Evolutionary conservation across 2,797 vertebrate species (phyloP).

Genomic region (Onychomys torridus): DNA sequence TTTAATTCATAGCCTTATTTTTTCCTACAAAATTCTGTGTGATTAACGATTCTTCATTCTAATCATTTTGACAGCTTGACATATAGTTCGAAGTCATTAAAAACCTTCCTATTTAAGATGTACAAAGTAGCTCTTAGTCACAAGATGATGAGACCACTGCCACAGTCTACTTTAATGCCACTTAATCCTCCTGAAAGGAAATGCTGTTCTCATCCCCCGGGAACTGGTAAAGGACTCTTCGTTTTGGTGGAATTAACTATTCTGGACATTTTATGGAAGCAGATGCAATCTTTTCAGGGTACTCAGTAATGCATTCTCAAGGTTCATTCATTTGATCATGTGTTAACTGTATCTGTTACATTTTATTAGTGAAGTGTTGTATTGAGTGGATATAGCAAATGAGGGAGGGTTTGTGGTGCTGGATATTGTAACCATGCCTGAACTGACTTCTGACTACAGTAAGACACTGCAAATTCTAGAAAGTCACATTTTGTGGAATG

Average conservation of each 20-base stretch:
- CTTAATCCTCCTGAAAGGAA: not conserved
- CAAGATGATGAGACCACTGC: not conserved
- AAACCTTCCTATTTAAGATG: not conserved
- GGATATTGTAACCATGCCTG: not conserved
- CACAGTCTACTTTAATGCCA: not conserved
- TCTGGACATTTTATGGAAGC: not conserved
- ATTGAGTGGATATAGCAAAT: not conserved
- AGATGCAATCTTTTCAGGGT: not conserved
- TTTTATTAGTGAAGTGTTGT: not conserved
- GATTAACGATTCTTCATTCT: not conserved
- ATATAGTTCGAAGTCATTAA: not conserved
- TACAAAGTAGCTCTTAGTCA: not conserved
- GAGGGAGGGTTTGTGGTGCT: not conserved
- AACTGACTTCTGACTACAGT: not conserved
- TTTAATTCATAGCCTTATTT: constrained; percentile 29
- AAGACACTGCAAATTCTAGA: not conserved
- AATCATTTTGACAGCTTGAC: not conserved
- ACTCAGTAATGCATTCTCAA: not conserved
- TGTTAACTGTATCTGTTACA: not conserved
- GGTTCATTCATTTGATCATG: not conserved
- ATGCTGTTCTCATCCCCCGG: not conserved
- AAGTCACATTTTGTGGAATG: not conserved
- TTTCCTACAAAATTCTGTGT: not conserved
- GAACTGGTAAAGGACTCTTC: not conserved
- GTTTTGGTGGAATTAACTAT: not conserved